phyloP scores from a whole-genome alignment of 1,140 invertebrate species.

The Drosophila lacteicornis region DNA sequence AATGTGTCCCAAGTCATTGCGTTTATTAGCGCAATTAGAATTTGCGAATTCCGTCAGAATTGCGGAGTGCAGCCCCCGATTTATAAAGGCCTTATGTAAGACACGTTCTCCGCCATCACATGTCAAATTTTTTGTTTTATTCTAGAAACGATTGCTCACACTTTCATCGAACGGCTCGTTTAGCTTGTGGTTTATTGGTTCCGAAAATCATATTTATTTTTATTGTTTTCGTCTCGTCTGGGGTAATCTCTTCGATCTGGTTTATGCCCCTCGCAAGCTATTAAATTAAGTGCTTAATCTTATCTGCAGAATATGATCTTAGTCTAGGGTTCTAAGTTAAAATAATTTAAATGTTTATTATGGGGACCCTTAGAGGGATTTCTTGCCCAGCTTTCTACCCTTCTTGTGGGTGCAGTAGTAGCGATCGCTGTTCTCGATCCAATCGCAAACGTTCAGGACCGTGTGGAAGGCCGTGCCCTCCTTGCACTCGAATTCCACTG shows the following conservation, averaged over 20 bases:
- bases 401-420: constrained; percentile 78
- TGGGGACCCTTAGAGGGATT: constrained; percentile 33
- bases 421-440: constrained; percentile 90
- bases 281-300: constrained; percentile 36
- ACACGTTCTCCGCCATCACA: not conserved
- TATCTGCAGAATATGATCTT: constrained; percentile 18
- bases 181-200: constrained; percentile 42
- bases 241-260: constrained; percentile 27
- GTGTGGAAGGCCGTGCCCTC: constrained; percentile 91
- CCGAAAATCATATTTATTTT: constrained; percentile 45
- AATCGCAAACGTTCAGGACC: constrained; percentile 90
- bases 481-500: constrained; percentile 89
- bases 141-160: constrained; percentile 31
- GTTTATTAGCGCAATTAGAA: constrained; percentile 53
- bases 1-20: constrained; percentile 49
- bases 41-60: constrained; percentile 36
- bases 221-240: constrained; percentile 65
- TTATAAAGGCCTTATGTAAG: constrained; percentile 28
- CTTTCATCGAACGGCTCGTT: constrained; percentile 49
- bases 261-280: constrained; percentile 21
- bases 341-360: constrained; percentile 28
- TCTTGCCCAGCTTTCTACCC: constrained; percentile 40
- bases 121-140: not conserved
- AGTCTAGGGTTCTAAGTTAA: constrained; percentile 10
- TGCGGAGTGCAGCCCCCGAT: constrained; percentile 1